Conservation (phyloP, 2,888 invertebrate species). For the Pristionchus fissidentatus region DNA sequence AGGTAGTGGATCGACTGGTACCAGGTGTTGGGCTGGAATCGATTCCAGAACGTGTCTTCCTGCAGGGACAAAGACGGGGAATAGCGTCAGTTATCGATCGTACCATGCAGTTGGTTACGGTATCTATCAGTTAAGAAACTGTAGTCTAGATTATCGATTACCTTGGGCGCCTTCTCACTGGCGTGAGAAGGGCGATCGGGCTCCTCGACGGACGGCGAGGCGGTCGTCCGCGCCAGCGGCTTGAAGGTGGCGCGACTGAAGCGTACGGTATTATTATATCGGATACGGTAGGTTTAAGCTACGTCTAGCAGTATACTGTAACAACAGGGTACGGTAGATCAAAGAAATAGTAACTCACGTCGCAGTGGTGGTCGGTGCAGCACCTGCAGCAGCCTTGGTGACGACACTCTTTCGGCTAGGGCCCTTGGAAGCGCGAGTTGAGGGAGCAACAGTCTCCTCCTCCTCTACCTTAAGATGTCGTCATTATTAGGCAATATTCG, state of each 20-base stretch:
- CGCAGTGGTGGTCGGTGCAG: not conserved
- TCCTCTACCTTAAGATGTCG: slow-evolving; percentile 51
- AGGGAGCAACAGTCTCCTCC: slow-evolving; percentile 47
- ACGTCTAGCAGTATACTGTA: not conserved
- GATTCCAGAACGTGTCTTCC: slow-evolving; percentile 72
- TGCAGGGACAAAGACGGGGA: not conserved
- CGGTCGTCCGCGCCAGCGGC: not conserved
- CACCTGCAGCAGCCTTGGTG: not conserved
- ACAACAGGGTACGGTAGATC: not conserved
- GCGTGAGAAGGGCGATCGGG: slow-evolving; percentile 14
- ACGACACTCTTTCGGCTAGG: not conserved
- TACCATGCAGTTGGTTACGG: not conserved
- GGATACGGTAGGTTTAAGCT: not conserved
- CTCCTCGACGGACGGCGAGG: slow-evolving; percentile 4
- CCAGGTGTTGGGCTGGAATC: slow-evolving; percentile 74
- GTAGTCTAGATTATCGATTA: not conserved
- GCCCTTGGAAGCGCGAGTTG: not conserved
- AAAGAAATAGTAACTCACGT: slow-evolving; percentile 14
- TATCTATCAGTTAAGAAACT: not conserved
- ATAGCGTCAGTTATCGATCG: not conserved
- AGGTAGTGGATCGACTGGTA: slow-evolving; percentile 72
- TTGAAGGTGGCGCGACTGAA: slow-evolving; percentile 42
- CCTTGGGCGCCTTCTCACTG: slow-evolving; percentile 46
- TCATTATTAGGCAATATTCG: too few species aligned
- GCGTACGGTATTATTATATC: not conserved